Evolutionary conservation across 1,140 invertebrate species (phyloP).

Genomic region (Argopecten irradians): DNA sequence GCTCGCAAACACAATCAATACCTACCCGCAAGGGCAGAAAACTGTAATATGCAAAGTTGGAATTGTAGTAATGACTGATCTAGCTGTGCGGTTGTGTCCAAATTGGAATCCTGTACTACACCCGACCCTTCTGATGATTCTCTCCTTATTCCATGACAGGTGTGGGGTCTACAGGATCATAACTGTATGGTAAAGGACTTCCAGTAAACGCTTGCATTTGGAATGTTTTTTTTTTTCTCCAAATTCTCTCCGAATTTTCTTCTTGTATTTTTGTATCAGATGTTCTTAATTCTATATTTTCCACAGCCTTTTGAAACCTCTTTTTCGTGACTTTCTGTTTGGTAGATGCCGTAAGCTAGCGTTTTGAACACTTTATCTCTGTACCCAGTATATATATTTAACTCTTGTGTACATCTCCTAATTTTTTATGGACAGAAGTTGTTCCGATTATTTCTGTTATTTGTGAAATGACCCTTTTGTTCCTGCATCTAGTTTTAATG

Average conservation of each 20-base stretch:
- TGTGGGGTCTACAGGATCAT: constrained; percentile 31
- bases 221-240: not conserved
- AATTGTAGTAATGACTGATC: not conserved
- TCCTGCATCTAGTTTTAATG: constrained; percentile 16
- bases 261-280: not conserved
- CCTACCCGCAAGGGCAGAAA: too few relatives aligned
- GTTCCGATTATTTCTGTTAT: constrained; percentile 4
- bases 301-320: not conserved
- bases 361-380: not conserved
- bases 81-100: not conserved
- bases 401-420: not conserved
- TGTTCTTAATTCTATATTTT: not conserved
- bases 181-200: constrained; percentile 31
- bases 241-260: constrained; percentile 1
- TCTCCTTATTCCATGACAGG: not conserved
- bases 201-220: not conserved
- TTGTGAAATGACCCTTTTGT: not conserved
- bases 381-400: not conserved
- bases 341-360: not conserved
- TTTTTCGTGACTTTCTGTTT: not conserved
- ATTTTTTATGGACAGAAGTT: not conserved
- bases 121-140: not conserved
- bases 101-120: not conserved
- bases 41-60: too few relatives aligned
- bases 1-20: too few relatives aligned